Base-by-base conservation (phyloP, 2,113 vertebrate species). In the Takifugu bimaculatus region DNA sequence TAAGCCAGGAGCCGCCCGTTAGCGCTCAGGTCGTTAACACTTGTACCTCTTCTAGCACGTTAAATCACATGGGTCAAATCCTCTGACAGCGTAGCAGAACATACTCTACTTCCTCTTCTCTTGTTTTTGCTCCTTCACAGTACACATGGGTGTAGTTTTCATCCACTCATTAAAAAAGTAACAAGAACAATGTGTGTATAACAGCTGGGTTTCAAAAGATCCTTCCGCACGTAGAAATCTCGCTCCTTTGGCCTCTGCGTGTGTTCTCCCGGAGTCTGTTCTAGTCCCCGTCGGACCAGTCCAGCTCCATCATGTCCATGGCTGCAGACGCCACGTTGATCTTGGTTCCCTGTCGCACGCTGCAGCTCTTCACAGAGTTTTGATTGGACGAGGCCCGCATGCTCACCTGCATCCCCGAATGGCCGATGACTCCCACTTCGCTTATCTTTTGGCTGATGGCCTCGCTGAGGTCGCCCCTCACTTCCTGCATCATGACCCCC, bases 351-450 rank as follows among this genome's bases (percentile, higher is more conserved):
- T 93, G 93, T 80, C 95, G 79, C 79, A 96, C 90, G 74, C 94
- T 95, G 84, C 94, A 95, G 90, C 94, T 96, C 92, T 95, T 96
- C 87, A 94, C 93, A 88, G 95, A 96, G 93, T 98, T 98, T 93
- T 96, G 94, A 91, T 97, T 97, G 87, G 86, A 88, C 1, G 85
- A 86, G 3, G 96, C 86, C 86, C 94, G 92, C 95, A 98, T 94
- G 93, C 95, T 98, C 90, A 98, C 93, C 92, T 98, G 94, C 90
- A 98, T 93, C 81, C 96, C 95, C 71, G 95, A 95, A 81, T 92
- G 92, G 87, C 93, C 88, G 72, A 92, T 78, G 79, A 93, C 91
- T 74, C 93, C 92, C 81, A 87, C 61, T 32, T 87, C 85, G 0
- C 86, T 79, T 54, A 84, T 76, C 4, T 89, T 87, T 55, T 87